Percentiles rank a stretch among this genome's conserved stretches.
Evolutionary conservation across 2,888 invertebrate species (phyloP).

Genomic region (Volucella inanis): DNA sequence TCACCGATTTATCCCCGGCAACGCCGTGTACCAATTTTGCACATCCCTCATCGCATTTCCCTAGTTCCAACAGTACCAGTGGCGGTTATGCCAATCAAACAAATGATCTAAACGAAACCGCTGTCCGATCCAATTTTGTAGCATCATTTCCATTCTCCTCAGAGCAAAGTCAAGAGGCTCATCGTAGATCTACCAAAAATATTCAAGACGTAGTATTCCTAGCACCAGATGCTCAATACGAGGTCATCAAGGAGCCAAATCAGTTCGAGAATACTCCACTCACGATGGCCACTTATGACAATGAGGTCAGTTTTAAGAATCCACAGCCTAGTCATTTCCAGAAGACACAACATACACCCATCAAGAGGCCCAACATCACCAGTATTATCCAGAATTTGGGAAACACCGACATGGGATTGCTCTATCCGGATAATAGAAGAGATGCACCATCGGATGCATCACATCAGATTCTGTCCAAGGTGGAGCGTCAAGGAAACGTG

Average conservation of each 20-base stretch:
- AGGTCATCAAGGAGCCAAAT: slow-evolving; percentile 82
- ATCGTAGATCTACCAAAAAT: slow-evolving; percentile 82
- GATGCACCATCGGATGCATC: slow-evolving; percentile 41
- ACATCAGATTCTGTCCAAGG: slow-evolving; percentile 59
- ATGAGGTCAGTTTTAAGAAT: slow-evolving; percentile 75
- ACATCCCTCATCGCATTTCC: slow-evolving; percentile 69
- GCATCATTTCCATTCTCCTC: slow-evolving; percentile 82
- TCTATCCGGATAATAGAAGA: slow-evolving; percentile 79
- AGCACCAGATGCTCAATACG: slow-evolving; percentile 87
- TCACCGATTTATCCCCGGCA: slow-evolving; percentile 82
- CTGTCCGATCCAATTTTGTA: slow-evolving; percentile 79
- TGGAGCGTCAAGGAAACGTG: slow-evolving; percentile 46
- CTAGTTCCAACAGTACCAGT: slow-evolving; percentile 43
- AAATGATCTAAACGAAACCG: slow-evolving; percentile 49
- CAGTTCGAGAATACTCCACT: slow-evolving; percentile 76
- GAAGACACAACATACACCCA: slow-evolving; percentile 78
- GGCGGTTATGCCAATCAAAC: slow-evolving; percentile 68
- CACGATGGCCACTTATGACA: slow-evolving; percentile 75
- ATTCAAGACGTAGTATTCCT: slow-evolving; percentile 82
- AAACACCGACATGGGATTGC: slow-evolving; percentile 82
- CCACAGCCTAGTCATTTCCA: slow-evolving; percentile 59
- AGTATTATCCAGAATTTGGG: slow-evolving; percentile 84
- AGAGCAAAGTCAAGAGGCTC: slow-evolving; percentile 83
- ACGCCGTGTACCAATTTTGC: slow-evolving; percentile 80
- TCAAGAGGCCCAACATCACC: slow-evolving; percentile 82